Evolutionary conservation across 2,888 invertebrate species (phyloP).

Genomic region (Brachypterus glaber): DNA sequence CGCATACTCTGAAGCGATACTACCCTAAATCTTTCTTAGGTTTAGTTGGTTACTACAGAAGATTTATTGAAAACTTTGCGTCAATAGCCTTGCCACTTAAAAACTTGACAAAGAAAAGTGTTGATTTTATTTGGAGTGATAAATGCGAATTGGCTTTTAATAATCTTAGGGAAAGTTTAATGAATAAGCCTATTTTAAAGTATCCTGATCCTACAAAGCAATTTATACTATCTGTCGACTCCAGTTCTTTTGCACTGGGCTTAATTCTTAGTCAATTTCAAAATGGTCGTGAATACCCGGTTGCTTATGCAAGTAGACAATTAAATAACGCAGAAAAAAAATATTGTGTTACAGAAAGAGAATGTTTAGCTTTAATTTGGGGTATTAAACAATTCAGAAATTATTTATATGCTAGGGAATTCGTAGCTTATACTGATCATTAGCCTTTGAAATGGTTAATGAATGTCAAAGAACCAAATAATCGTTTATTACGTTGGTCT

Average conservation of each 20-base stretch:
- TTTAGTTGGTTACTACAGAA: slow-evolving; percentile 16
- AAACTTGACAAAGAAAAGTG: slow-evolving; percentile 11
- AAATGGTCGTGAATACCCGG: slow-evolving; percentile 15
- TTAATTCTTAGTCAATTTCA: slow-evolving; percentile 21
- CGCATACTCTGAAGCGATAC: too few species aligned
- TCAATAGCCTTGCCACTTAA: slow-evolving; percentile 12
- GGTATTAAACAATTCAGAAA: slow-evolving; percentile 18
- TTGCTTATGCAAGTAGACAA: slow-evolving; percentile 17
- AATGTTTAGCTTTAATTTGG: slow-evolving; percentile 18
- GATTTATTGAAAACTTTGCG: slow-evolving; percentile 12
- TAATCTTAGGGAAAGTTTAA: slow-evolving; percentile 10
- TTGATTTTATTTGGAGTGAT: slow-evolving; percentile 9
- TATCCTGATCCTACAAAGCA: slow-evolving; percentile 20
- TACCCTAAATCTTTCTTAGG: slow-evolving; percentile 25
- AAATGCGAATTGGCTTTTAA: slow-evolving; percentile 12
- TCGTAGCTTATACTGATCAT: slow-evolving; percentile 16
- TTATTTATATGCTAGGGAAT: slow-evolving; percentile 16
- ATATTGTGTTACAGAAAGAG: slow-evolving; percentile 17
- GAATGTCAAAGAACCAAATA: slow-evolving; percentile 14
- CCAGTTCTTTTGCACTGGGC: slow-evolving; percentile 21
- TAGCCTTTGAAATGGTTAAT: slow-evolving; percentile 19
- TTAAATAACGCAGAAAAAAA: slow-evolving; percentile 17
- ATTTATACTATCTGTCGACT: slow-evolving; percentile 16
- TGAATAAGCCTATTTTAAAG: slow-evolving; percentile 16
- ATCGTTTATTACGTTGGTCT: slow-evolving; percentile 17